Conservation (phyloP, 1,140 invertebrate species). For the Gryon sp. region DNA sequence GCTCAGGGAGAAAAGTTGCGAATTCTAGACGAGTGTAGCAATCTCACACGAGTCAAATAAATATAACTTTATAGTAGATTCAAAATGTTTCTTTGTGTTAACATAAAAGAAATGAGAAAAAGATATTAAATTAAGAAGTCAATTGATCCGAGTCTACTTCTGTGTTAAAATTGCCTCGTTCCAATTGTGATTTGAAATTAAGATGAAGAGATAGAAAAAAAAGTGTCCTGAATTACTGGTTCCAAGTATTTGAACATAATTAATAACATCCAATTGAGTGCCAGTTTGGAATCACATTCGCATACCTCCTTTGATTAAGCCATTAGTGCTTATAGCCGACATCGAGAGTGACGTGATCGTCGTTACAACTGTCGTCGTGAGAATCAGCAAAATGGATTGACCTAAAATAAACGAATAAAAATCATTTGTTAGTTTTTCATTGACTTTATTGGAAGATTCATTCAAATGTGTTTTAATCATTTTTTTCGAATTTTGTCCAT, state of each 20-base stretch:
- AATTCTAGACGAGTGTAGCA: no score
- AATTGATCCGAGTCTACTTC: conserved; percentile 2
- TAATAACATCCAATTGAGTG: conserved; percentile 44
- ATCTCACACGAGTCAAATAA: no score
- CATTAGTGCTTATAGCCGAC: conserved; percentile 98
- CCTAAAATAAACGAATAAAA: conserved; percentile 78
- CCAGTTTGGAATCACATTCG: conserved; percentile 47
- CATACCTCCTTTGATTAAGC: conserved; percentile 91
- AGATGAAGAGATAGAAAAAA: no score
- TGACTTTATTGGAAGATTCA: no score
- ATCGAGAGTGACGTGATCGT: conserved; percentile 96
- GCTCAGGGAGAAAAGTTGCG: no score
- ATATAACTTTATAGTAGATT: no score
- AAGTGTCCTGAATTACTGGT: conserved; percentile 16
- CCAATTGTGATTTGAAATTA: conserved; percentile 5
- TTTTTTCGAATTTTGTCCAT: no score
- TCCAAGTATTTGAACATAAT: conserved; percentile 20
- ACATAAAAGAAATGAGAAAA: conserved; percentile 2
- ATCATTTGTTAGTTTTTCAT: no score
- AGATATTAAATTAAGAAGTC: conserved; percentile 16
- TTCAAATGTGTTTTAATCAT: no score
- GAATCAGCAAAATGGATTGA: conserved; percentile 87
- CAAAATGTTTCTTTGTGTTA: background rate
- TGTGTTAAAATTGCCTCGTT: conserved; percentile 14
- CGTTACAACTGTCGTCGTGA: conserved; percentile 93